Percentiles rank a stretch among this genome's conserved stretches.
Evolutionary conservation across 1,140 invertebrate species (phyloP).

Genomic region (Epicauta chinensis): DNA sequence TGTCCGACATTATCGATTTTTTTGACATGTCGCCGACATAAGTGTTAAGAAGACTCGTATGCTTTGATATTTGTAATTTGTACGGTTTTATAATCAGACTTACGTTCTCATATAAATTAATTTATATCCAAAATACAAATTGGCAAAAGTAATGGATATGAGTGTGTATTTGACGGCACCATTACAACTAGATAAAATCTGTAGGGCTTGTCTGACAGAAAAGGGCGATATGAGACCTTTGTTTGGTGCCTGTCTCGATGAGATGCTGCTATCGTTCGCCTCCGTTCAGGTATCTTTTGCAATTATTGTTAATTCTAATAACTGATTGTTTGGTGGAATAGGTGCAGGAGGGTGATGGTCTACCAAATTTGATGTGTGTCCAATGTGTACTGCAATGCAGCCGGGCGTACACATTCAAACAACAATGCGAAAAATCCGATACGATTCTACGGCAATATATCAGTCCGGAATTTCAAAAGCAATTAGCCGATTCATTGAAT

Average conservation of each 20-base stretch:
- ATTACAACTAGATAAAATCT: constrained; percentile 42
- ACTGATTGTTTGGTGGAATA: constrained; percentile 26
- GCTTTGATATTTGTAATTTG: too few relatives aligned
- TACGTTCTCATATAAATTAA: too few relatives aligned
- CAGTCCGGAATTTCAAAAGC: constrained; percentile 41
- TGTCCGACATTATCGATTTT: too few relatives aligned
- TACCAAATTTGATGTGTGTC: constrained; percentile 45
- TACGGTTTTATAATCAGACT: too few relatives aligned
- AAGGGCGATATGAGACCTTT: constrained; percentile 45
- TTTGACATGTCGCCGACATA: too few relatives aligned
- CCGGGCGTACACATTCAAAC: constrained; percentile 46
- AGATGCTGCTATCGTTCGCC: constrained; percentile 44
- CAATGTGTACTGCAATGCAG: constrained; percentile 47
- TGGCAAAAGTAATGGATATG: constrained; percentile 36
- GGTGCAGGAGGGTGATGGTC: constrained; percentile 44
- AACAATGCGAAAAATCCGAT: constrained; percentile 46
- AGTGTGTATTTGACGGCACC: constrained; percentile 38
- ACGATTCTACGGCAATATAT: constrained; percentile 39
- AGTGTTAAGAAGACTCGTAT: too few relatives aligned
- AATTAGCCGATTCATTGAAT: constrained; percentile 23
- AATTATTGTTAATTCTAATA: background rate
- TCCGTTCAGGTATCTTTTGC: constrained; percentile 39
- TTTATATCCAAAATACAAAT: too few relatives aligned
- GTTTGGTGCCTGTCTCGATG: constrained; percentile 44
- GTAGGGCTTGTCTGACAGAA: constrained; percentile 42